Conservation (phyloP, 2,113 vertebrate genomes). For the Todiramphus chloris region DNA sequence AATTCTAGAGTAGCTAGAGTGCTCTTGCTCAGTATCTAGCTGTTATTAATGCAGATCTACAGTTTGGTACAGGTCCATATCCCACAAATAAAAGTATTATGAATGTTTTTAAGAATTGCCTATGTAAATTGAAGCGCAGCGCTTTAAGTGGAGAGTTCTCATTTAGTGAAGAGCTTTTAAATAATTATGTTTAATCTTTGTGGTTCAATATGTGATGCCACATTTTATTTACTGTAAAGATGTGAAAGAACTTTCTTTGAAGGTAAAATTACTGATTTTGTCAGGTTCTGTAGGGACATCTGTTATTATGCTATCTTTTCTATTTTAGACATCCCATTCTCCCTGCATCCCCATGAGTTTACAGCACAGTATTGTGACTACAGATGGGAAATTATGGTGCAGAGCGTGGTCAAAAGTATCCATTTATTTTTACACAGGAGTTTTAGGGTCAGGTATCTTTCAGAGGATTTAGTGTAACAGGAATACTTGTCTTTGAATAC, state of each 20-base stretch:
- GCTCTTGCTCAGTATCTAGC: background rate
- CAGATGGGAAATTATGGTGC: background rate
- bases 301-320: background rate
- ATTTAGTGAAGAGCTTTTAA: conserved; percentile 14
- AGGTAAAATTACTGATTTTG: background rate
- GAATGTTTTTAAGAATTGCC: background rate
- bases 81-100: background rate
- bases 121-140: background rate
- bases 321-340: background rate
- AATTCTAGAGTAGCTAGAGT: background rate
- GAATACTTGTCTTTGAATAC: background rate
- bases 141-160: background rate
- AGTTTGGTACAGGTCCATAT: background rate
- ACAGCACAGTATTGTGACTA: background rate
- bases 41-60: background rate
- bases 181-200: background rate
- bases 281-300: background rate
- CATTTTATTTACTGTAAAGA: background rate
- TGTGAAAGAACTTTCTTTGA: background rate
- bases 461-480: background rate
- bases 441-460: background rate
- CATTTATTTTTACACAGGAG: background rate
- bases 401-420: background rate
- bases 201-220: background rate
- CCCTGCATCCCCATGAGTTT: background rate